Conservation (phyloP, 2,888 invertebrate species). For the Drosophila kanekoi region DNA sequence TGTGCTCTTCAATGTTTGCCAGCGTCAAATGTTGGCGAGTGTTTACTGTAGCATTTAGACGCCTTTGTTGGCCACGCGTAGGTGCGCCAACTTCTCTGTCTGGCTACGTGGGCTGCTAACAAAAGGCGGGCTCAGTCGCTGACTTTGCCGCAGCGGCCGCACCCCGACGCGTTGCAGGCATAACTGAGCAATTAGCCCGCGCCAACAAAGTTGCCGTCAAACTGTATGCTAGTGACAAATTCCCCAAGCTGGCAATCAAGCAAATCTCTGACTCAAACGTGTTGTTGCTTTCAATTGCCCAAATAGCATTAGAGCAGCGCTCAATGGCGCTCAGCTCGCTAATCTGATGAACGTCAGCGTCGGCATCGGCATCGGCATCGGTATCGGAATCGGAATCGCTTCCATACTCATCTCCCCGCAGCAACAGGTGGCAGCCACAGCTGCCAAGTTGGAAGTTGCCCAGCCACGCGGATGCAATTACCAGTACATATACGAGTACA, state of each 20-base stretch:
- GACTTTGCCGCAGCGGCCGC: slow-evolving; percentile 11
- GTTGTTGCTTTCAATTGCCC: slow-evolving; percentile 18
- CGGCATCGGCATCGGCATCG: neutral
- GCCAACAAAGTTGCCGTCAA: slow-evolving; percentile 9
- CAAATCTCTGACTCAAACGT: slow-evolving; percentile 2
- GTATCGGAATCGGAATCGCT: neutral
- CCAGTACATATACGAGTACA: neutral
- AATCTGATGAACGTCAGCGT: slow-evolving; percentile 1
- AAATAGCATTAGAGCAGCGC: slow-evolving; percentile 9
- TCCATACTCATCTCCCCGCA: neutral
- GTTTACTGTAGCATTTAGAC: slow-evolving; percentile 39
- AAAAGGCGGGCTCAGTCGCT: slow-evolving; percentile 15
- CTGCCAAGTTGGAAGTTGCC: neutral
- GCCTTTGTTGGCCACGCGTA: slow-evolving; percentile 31
- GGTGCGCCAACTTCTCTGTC: slow-evolving; percentile 36
- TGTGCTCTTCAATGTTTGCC: neutral
- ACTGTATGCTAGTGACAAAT: slow-evolving; percentile 8
- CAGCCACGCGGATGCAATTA: slow-evolving; percentile 13
- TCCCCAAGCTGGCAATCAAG: slow-evolving; percentile 7
- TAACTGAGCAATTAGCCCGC: slow-evolving; percentile 1
- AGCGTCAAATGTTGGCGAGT: slow-evolving; percentile 1
- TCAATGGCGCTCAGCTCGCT: slow-evolving; percentile 7
- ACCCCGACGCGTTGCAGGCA: slow-evolving; percentile 10
- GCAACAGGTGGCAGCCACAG: slow-evolving; percentile 6
- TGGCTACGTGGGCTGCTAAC: slow-evolving; percentile 40